Evolutionary conservation across 2,797 vertebrate genomes (phyloP), one percentile per base, ranked within the genome.

Genomic region (Tolypeutes matacus): DNA sequence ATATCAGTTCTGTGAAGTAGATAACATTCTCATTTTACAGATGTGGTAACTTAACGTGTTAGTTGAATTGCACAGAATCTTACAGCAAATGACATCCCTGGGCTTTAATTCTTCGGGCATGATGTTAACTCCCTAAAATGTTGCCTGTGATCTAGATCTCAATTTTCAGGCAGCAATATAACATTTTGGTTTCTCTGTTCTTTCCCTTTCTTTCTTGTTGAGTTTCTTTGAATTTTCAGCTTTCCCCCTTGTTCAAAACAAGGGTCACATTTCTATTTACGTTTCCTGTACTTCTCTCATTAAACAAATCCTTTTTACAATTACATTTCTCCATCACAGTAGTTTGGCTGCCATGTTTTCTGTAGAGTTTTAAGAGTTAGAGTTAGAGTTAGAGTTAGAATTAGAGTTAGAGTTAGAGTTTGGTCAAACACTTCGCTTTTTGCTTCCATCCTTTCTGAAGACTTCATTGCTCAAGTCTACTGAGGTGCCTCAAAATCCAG

Each of bases 191-290:
- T 95, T n/a, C 53, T 62, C 46, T 76, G 4, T 91, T n/a, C 56
- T 84, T 92, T 89, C 27, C 29, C 34, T 73, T 89, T 85, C n/a
- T 87, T 72, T 77, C 58, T 78, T 21, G 8, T 60, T 13, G 29
- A 67, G 7, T 53, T 90, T 88, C 42, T 78, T 91, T 69, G 51
- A 73, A 83, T 83, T 86, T 34, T 86, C 39, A 93, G 27, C 29
- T 92, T 95, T 73, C 18, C 67, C 31, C 2, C 10, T 51, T 70
- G 9, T 64, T 89, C 83, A 67, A 42, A 89, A 69, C 20, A 78
- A 75, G 21, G 69, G 11, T 62, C 27, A 51, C 31, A 34, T 89
- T 89, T 92, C 51, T 93, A 42, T 36, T 67, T 86, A 64, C 56
- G 70, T 21, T 91, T 70, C 46, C 65, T 85, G 21, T 85, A 29